Evolutionary conservation across 2,888 invertebrate species (phyloP), one percentile per base, ranked within the genome.

Genomic region (Himalopsyche japonica): DNA sequence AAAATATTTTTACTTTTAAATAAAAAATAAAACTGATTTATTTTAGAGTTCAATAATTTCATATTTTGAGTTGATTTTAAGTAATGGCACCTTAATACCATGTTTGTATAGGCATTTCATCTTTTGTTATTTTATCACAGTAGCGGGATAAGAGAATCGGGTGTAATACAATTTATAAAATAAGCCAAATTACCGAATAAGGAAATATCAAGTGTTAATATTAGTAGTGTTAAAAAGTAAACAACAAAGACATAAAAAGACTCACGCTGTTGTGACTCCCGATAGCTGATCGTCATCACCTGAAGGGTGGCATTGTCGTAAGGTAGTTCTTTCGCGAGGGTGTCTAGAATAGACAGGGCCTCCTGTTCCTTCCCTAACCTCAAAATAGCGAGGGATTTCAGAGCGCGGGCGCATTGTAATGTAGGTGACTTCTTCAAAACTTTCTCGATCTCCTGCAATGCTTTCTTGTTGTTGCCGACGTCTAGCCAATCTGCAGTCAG

Each of bases 391-490:
- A 99, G 92, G 0, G 98, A 98, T 91, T 98, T 98, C 87, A 99
- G 92, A 32, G 98, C 98, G 90, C 97, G 95, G 24, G 98, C 98
- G 91, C 98, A 97, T 88, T 95, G 95, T 87, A 98, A 94, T 87
- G 94, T 93, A 86, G 98, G 97, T 89, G 97, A 97, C 91, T 99
- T 99, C 90, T 97, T 98, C 83, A 99, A 92, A 81, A 99, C 96
- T 91, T 98, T 98, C 87, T 99, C 99, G 18, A 98, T 97, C 92
- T 99, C 99, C 90, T 99, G 98, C 76, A 99, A 93, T 0, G 99
- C 99, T 90, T 98, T 98, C 89, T 98, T 99, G 92, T 98, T 97
- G 91, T 98, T 98, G 18, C 98, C 98, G 92, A 95, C 95, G 91
- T 99, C 99, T 89, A 99, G 92, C 93, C 97, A 98, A 91, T 99